A percentile compares a stretch with the other conserved stretches of the same genome.
Conservation (phyloP, 1,140 invertebrate genomes). For the Harpegnathos saltator region DNA sequence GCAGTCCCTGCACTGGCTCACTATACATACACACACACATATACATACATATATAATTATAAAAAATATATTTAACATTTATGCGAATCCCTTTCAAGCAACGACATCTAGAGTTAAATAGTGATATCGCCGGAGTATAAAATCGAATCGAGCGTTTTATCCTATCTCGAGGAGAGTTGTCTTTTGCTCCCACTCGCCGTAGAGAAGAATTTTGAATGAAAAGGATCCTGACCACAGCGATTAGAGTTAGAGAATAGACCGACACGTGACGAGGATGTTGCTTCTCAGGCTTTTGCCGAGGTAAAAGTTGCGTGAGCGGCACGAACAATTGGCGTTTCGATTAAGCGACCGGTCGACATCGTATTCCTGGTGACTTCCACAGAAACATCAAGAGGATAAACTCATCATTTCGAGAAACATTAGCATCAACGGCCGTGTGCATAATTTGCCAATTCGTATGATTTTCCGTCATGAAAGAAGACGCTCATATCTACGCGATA, state of each 20-base stretch:
- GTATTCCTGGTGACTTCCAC: constrained; percentile 25
- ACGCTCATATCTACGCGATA: no score
- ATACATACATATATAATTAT: constrained; percentile 71
- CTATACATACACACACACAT: no score
- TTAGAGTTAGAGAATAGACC: neutral
- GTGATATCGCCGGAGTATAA: constrained; percentile 18
- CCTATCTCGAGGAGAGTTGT: neutral
- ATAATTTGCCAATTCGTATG: no score
- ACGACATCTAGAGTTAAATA: constrained; percentile 78
- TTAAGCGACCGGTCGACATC: constrained; percentile 17
- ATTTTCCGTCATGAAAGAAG: no score
- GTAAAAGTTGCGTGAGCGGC: neutral
- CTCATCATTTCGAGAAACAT: neutral
- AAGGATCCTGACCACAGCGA: neutral
- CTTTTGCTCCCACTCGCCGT: neutral
- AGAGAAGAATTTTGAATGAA: neutral
- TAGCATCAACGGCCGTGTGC: no score
- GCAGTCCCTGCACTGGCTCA: constrained; percentile 23
- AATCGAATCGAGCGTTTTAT: constrained; percentile 22
- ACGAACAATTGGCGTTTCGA: constrained; percentile 24
- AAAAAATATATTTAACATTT: constrained; percentile 60
- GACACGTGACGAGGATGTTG: constrained; percentile 26
- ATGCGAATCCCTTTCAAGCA: constrained; percentile 64
- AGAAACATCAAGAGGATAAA: constrained; percentile 28
- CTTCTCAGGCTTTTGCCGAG: constrained; percentile 9